Conservation (phyloP, 2,797 vertebrate genomes). For the Mus minutoides region DNA sequence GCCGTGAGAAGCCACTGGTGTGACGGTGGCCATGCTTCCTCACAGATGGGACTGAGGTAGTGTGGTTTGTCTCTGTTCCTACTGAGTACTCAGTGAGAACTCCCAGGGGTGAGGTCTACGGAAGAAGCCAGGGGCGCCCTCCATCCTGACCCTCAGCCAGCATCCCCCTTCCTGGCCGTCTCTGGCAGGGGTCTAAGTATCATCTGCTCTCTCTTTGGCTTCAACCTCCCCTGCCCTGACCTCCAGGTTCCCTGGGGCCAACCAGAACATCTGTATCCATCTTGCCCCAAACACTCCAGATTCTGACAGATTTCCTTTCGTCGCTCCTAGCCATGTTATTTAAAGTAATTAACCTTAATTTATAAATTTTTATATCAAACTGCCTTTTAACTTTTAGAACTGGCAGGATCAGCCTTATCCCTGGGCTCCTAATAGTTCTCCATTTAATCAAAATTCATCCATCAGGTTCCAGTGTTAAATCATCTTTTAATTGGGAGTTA, state of each 20-base stretch:
- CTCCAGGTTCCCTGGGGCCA: constrained; percentile 80
- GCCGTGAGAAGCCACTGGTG: not conserved
- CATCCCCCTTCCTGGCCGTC: not conserved
- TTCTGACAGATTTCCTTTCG: constrained; percentile 92
- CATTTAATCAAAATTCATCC: constrained; percentile 99
- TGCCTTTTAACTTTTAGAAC: constrained; percentile 95
- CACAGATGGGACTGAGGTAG: not conserved
- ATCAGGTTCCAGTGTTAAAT: constrained; percentile 99
- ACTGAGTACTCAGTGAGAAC: not conserved
- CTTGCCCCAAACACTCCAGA: constrained; percentile 92
- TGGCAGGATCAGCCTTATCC: constrained; percentile 93
- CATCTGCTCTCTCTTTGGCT: not conserved
- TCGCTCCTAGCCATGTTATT: constrained; percentile 96
- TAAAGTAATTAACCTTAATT: constrained; percentile 99
- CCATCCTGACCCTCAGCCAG: not conserved
- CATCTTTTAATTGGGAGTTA: constrained; percentile 99
- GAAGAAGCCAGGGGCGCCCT: not conserved
- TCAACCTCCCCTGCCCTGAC: constrained; percentile 71
- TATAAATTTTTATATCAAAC: constrained; percentile 97
- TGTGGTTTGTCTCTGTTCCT: no score
- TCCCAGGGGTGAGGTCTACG: not conserved
- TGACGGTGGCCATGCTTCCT: not conserved
- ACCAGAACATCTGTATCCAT: constrained; percentile 88
- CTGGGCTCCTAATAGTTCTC: constrained; percentile 97
- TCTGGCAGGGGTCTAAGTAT: fast-evolving